Base-by-base conservation (phyloP, 2,113 vertebrate genomes). In the Paradisaea rubra region DNA sequence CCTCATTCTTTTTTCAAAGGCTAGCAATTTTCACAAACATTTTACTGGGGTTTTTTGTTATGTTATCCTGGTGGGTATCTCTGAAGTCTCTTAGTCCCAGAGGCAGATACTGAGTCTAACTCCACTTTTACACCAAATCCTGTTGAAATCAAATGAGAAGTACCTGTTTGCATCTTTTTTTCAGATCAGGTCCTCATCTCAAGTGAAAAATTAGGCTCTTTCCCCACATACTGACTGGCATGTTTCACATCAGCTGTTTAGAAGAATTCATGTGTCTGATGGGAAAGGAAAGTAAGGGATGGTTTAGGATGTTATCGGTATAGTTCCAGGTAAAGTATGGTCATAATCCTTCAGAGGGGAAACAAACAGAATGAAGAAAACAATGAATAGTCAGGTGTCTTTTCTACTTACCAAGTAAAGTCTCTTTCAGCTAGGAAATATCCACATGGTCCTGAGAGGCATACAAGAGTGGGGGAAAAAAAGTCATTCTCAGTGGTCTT, bases 371-470 rank as follows among this genome's bases (percentile, higher is more conserved):
- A 52, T 53, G 19, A 77, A 66, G 10, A 70, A 88, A 60, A 19
- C 10, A 16, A 1, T 7, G 0, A n/a, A 16, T 6, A 33, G 19
- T 33, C 25, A 39, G 4, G 1, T 66, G 45, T 33, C 8, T 66
- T 86, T 86, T 71, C 35, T 53, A 10, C 7, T 50, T 22, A 68
- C 2, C 24, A 44, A 35, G 35, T 16, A 73, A 70, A 56, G 10
- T 9, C 10, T 65, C 19, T 74, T 82, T 71, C 71, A 59, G 10
- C 7, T 49, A 54, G 39, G 15, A 71, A 59, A 68, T 49, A 65
- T 13, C 20, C 78, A 8, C 33, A 14, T 54, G 14, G 2, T 47
- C 28, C 31, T 57, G 13, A 41, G 27, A 56, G 10, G 35, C 10
- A 12, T n/a, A 66, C 15, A 60, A 13, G 21, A 53, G 12, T 12